Evolutionary conservation across 1,140 invertebrate species (phyloP), one percentile per base, ranked within the genome.

Genomic region (Papilio glaucus): DNA sequence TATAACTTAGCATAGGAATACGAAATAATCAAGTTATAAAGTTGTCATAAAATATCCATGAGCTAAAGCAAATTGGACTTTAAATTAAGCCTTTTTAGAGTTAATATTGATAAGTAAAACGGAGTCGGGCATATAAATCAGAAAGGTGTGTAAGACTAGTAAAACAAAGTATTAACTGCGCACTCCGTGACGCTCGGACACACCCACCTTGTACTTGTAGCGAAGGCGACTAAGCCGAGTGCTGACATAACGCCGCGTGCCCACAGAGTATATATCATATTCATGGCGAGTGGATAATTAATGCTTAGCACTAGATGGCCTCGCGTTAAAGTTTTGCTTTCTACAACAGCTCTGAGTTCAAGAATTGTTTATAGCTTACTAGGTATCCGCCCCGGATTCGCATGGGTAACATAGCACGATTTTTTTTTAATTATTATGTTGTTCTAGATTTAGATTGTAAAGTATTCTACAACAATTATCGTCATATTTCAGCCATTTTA

Each of bases 181-280:
- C 74, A 78, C 53, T 71, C 72, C 60, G 63, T 75, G 73, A 73
- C 73, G 60, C 45, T 13, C 24, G 37, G 77, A 79, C 79, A 81
- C 79, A 75, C 79, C 79, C 77, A 77, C 75, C 41, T 49, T 49
- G 72, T 74, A 13, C 41, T 49, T 49, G 72, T 74, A 13, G 63
- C 37, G 75, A 77, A 79, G 73, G 75, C 73, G 72, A 75, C 61
- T 71, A 70, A n/a, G n/a, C n/a, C n/a, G n/a, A n/a, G n/a, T n/a
- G 62, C 65, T 67, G 38, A 65, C 61, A 67, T 75, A 73, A 62
- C 69, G 15, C 9, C 29, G 73, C 63, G 69, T 49, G 41, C 39
- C 72, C n/a, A 37, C 4, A 57, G 49, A 26, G 18, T 49, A 21
- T 41, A 41, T 12, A 3, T 49, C 65, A 69, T 60, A 41, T 13